phyloP scores from a whole-genome alignment of 2,888 invertebrate genomes.

The Beris morrisii region DNA sequence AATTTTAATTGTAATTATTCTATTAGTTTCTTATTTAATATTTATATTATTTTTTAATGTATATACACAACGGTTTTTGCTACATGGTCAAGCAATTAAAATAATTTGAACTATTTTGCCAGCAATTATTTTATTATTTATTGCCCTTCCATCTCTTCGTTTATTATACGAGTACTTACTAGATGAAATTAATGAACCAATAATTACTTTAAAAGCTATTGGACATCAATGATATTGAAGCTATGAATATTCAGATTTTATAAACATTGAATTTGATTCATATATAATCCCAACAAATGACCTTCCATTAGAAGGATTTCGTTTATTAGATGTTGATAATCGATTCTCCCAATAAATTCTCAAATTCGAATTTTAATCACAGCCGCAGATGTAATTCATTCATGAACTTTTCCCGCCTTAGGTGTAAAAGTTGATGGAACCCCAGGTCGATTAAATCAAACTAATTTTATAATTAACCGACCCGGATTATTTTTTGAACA shows the following conservation, averaged over 20 bases:
- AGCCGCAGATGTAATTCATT: slow-evolving; percentile 68
- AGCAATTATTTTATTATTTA: slow-evolving; percentile 64
- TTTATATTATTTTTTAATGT: slow-evolving; percentile 61
- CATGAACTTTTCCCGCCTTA: slow-evolving; percentile 65
- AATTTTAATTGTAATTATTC: slow-evolving; percentile 65
- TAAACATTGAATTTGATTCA: too few relatives aligned
- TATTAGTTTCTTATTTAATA: slow-evolving; percentile 63
- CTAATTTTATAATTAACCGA: slow-evolving; percentile 63
- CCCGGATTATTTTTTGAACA: slow-evolving; percentile 71
- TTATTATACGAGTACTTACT: slow-evolving; percentile 64
- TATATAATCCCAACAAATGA: too few relatives aligned
- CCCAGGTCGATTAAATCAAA: slow-evolving; percentile 68
- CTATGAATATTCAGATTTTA: too few relatives aligned
- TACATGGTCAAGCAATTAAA: slow-evolving; percentile 66
- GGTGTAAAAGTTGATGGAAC: slow-evolving; percentile 68
- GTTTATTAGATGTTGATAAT: slow-evolving; percentile 58
- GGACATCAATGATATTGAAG: slow-evolving; percentile 70
- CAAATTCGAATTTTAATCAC: too few relatives aligned
- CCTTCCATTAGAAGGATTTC: too few relatives aligned
- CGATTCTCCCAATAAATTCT: slow-evolving; percentile 61
- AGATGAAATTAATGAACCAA: slow-evolving; percentile 64
- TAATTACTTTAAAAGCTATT: slow-evolving; percentile 64
- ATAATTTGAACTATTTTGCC: slow-evolving; percentile 67
- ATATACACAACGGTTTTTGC: slow-evolving; percentile 61
- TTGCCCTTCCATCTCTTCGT: slow-evolving; percentile 64